These are phyloP conservation scores for Protobothrops mucrosquamatus DNA, from an alignment of 2,113 vertebrate species.

Conservation along the genomic window DNA sequence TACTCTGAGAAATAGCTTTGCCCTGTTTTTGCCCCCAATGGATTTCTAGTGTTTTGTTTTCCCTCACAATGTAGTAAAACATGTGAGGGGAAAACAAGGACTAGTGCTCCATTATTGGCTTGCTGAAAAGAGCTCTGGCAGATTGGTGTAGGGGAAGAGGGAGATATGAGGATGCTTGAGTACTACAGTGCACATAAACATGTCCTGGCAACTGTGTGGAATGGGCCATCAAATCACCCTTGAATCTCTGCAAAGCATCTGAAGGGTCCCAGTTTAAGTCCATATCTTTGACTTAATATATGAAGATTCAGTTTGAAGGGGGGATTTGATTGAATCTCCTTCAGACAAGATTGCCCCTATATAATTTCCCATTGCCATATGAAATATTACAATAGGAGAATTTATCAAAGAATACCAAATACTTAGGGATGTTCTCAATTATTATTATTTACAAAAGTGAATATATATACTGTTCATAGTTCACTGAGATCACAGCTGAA, in stretches of 20 bases:
- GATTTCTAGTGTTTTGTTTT: neutral
- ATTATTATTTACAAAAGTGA: neutral
- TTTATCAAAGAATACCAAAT: neutral
- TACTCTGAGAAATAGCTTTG: neutral
- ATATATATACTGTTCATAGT: neutral
- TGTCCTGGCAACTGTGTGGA: neutral
- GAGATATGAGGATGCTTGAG: neutral
- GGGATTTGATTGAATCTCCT: neutral
- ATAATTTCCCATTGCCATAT: neutral
- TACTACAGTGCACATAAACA: neutral
- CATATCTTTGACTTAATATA: neutral
- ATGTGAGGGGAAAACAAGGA: neutral
- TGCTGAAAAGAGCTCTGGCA: neutral
- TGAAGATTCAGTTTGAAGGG: neutral
- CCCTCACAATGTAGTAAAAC: neutral
- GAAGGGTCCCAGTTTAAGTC: neutral
- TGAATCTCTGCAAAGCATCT: neutral
- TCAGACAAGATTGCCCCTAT: neutral
- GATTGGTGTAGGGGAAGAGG: neutral
- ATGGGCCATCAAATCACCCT: neutral
- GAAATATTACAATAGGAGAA: neutral
- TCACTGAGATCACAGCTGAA: constrained; percentile 25
- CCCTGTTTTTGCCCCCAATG: neutral
- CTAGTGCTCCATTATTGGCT: neutral
- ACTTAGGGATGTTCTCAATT: neutral